phyloP scores from a whole-genome alignment of 2,113 vertebrate species.

The Theropithecus gelada region DNA sequence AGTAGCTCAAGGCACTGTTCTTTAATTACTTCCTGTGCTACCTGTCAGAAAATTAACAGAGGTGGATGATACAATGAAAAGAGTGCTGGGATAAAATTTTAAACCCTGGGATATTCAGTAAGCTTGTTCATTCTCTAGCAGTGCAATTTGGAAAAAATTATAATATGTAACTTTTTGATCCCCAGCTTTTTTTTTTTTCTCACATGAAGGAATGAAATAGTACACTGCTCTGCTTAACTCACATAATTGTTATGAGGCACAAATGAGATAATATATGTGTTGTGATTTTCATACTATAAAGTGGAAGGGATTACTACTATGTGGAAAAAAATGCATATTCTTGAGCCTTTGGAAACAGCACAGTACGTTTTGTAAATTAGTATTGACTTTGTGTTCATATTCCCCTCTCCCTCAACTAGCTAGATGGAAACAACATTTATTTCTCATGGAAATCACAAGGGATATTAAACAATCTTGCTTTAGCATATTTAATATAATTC shows the following conservation, averaged over 20 bases:
- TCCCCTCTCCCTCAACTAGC: slow-evolving; percentile 32
- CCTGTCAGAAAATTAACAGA: not conserved
- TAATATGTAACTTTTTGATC: not conserved
- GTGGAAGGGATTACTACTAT: not conserved
- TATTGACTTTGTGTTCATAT: slow-evolving; percentile 43
- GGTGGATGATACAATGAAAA: not conserved
- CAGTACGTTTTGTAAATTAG: slow-evolving; percentile 21
- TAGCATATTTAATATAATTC: slow-evolving; percentile 55
- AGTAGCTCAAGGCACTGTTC: not conserved
- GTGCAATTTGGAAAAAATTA: not conserved
- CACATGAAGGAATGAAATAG: not conserved
- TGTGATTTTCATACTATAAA: not conserved
- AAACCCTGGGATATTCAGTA: not conserved
- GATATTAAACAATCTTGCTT: slow-evolving; percentile 38
- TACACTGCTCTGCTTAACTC: not conserved
- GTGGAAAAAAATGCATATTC: not conserved
- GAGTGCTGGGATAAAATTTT: not conserved
- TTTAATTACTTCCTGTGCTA: slow-evolving; percentile 11
- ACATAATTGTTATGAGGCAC: not conserved
- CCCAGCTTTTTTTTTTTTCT: not conserved
- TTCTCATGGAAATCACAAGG: slow-evolving; percentile 45
- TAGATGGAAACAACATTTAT: slow-evolving; percentile 58
- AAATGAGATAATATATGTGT: not conserved
- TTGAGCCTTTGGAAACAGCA: not conserved
- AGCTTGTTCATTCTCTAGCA: not conserved